Conservation (phyloP, 2,888 invertebrate genomes). For the Choreutis nemorana region DNA sequence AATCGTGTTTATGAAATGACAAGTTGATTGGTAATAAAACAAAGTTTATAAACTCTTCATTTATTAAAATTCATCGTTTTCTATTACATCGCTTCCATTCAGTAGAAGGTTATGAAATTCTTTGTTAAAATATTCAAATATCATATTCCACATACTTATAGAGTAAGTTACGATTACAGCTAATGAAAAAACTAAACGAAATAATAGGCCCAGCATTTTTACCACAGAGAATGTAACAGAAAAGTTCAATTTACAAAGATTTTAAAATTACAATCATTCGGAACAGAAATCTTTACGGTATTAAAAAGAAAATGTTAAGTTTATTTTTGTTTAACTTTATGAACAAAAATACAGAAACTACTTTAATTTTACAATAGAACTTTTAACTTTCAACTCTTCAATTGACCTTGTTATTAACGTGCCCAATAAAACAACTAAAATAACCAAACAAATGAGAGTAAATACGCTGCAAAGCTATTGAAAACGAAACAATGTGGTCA, state of each 20-base stretch:
- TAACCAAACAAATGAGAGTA: background rate
- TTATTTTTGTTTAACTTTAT: slow-evolving; percentile 1
- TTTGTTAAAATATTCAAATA: slow-evolving; percentile 76
- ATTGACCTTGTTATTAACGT: no score
- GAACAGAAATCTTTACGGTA: slow-evolving; percentile 4
- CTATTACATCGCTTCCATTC: no score
- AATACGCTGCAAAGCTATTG: no score
- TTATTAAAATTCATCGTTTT: no score
- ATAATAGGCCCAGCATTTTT: slow-evolving; percentile 69
- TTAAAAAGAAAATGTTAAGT: slow-evolving; percentile 1
- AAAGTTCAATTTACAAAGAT: background rate
- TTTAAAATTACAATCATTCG: slow-evolving; percentile 1
- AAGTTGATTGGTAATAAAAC: no score
- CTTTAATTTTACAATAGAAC: background rate
- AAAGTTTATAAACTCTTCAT: no score
- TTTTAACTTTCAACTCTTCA: no score
- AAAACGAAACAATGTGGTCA: no score
- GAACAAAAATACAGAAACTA: slow-evolving; percentile 1
- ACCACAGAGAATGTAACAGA: background rate
- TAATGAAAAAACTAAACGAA: slow-evolving; percentile 71
- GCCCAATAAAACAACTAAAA: background rate
- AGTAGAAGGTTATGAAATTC: slow-evolving; percentile 71
- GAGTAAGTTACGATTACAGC: slow-evolving; percentile 78
- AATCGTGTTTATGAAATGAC: no score
- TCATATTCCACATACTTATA: slow-evolving; percentile 72